Evolutionary conservation across 1,140 invertebrate genomes (phyloP).

Genomic region (Pseudomyrmex flavicornis): DNA sequence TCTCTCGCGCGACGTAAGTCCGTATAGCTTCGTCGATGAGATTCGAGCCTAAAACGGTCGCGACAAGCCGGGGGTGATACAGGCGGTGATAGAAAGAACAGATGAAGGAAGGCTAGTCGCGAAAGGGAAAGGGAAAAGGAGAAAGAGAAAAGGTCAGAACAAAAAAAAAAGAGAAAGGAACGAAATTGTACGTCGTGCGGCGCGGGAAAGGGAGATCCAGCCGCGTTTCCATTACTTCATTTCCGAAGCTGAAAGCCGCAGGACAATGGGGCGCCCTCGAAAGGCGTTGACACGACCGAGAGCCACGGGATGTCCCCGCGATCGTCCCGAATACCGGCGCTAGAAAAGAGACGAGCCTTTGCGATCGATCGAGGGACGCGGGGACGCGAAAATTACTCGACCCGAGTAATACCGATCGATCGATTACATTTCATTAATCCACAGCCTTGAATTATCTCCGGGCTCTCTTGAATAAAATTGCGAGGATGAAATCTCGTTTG

Average conservation of each 20-base stretch:
- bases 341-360: slow-evolving; percentile 56
- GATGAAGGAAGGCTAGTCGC: slow-evolving; percentile 49
- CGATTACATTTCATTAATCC: slow-evolving; percentile 58
- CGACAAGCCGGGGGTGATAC: slow-evolving; percentile 40
- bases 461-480: slow-evolving; percentile 7
- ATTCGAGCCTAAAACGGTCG: slow-evolving; percentile 57
- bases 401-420: slow-evolving; percentile 37
- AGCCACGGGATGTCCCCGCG: slow-evolving; percentile 70
- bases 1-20: slow-evolving; percentile 5
- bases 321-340: slow-evolving; percentile 64
- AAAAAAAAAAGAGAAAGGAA: slow-evolving; percentile 41
- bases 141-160: background rate
- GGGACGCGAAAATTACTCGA: slow-evolving; percentile 60
- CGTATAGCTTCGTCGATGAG: slow-evolving; percentile 33
- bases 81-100: slow-evolving; percentile 48
- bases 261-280: slow-evolving; percentile 71
- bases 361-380: slow-evolving; percentile 43
- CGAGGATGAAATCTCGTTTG: slow-evolving; percentile 33
- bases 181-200: slow-evolving; percentile 60
- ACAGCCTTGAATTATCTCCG: slow-evolving; percentile 36
- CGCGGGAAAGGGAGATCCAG: slow-evolving; percentile 62
- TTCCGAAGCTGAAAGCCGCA: slow-evolving; percentile 73
- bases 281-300: slow-evolving; percentile 71
- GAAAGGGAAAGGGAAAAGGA: slow-evolving; percentile 6
- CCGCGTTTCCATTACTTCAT: slow-evolving; percentile 74